Base-by-base conservation (phyloP, 2,113 vertebrate genomes). In the Barbus barbus region DNA sequence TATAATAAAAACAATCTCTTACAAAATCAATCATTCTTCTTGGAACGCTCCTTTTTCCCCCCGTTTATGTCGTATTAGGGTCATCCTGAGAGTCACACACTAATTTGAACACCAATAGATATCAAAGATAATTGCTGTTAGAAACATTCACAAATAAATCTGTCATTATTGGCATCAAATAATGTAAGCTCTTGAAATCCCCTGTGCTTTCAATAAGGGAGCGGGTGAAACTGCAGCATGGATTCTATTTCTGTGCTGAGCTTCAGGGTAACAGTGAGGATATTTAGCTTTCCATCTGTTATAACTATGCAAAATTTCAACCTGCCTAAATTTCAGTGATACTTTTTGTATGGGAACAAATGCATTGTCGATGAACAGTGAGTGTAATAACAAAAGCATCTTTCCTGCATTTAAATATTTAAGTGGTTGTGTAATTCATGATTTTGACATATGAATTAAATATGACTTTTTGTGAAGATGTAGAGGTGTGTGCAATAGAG, bases 1-100 rank as follows among this genome's bases (percentile, higher is more conserved):
- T 69, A 28, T 91, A 93, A 92, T 87, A 93, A 93, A 95, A 93
- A 92, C 92, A 93, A 92, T 90, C 86, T 90, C 89, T 90, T 91
- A 89, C 89, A 91, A 89, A 90, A 89, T 91, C 93, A 4, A 31
- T 92, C 90, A 92, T 91, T n/a, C n/a, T n/a, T n/a, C n/a, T n/a
- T 38, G 18, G 1, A 72, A 24, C 9, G 20, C 31, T 65, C 53
- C 14, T 41, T 61, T 26, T 71, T 83, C 1, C 53, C 53, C n/a
- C 51, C 26, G 12, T 69, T 11, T 4, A 22, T 38, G 33, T 51
- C 28, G 4, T 81, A n/a, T 53, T 53, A 69, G 41, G 5, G 18
- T 9, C 24, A 48, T 61, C 61, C 26, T 56, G 13, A 31, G 38
- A 36, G 44, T 65, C 53, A 74, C 0, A 18, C 44, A 16, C 69